Evolutionary conservation across 2,113 vertebrate species (phyloP), one percentile per base, ranked within the genome.

Genomic region (Pica pica): DNA sequence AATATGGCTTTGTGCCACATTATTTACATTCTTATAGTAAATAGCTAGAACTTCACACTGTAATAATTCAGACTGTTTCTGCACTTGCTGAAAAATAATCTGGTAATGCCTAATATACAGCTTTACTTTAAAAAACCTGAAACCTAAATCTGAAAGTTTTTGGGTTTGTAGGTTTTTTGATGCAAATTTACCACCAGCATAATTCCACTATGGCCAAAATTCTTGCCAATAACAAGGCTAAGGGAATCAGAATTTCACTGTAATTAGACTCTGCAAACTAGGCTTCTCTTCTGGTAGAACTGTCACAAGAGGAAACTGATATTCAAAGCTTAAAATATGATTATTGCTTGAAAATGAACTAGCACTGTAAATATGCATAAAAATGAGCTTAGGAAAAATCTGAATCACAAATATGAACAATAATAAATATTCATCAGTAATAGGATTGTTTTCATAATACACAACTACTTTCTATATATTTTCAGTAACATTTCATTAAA

Each of bases 21-120:
- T 97, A 97, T 98, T 98, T 98, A 98, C 86, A 97, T 97, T 97
- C 95, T 88, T 95, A 96, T 46, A 96, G 96, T 93, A 98, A 98
- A 97, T 93, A 97, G 97, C 97, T 96, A 97, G 94, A 97, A 97
- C 94, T 94, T 95, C 87, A 97, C 90, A 75, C 93, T 91, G 91
- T 74, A 96, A 96, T 96, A 91, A 71, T 87, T 93, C 93, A 95
- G 90, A 67, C 82, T 85, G 93, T 76, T 96, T 95, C 91, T 94
- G 93, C 90, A 97, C 85, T 96, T 95, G 86, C 74, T 94, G 82
- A 90, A 97, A 95, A 95, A 87, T 79, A 92, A 90, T 86, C 63
- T 95, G 92, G 94, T 94, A 96, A 93, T 64, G 79, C 42, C 85
- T 84, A 90, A 93, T 47, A 93, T 37, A 92, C 24, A 15, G 83